Percentiles rank a stretch among this genome's conserved stretches.
Conservation (phyloP, 2,888 invertebrate species). For the Drosophila acutilabella region DNA sequence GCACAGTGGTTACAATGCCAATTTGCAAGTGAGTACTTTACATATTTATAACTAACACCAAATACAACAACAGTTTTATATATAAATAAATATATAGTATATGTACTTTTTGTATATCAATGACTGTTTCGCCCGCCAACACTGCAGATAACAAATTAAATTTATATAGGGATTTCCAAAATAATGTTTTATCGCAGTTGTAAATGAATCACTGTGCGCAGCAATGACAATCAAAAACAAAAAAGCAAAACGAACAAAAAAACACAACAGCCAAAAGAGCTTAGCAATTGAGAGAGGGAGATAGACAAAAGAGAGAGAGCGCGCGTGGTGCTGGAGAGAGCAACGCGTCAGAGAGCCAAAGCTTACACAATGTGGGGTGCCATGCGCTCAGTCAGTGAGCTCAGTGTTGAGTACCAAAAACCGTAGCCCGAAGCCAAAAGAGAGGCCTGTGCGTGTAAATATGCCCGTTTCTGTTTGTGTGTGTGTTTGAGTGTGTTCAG, state of each 20-base stretch:
- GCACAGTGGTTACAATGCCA: slow-evolving; percentile 43
- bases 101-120: slow-evolving; percentile 1
- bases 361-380: slow-evolving; percentile 24
- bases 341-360: slow-evolving; percentile 35
- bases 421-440: slow-evolving; percentile 53
- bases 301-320: slow-evolving; percentile 21
- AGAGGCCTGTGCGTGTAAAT: slow-evolving; percentile 53
- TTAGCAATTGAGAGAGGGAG: slow-evolving; percentile 19
- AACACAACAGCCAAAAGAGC: slow-evolving; percentile 31
- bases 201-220: slow-evolving; percentile 35
- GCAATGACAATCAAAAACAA: slow-evolving; percentile 60
- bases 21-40: not conserved
- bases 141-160: slow-evolving; percentile 14
- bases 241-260: slow-evolving; percentile 10
- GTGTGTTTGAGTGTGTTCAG: slow-evolving; percentile 45
- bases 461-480: slow-evolving; percentile 15
- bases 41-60: not conserved
- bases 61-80: not conserved
- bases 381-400: slow-evolving; percentile 46
- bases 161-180: slow-evolving; percentile 23
- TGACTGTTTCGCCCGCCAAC: slow-evolving; percentile 7
- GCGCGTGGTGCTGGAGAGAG: slow-evolving; percentile 14
- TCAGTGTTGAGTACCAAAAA: slow-evolving; percentile 44
- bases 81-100: not conserved
- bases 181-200: slow-evolving; percentile 17